phyloP scores from a whole-genome alignment of 2,113 vertebrate genomes.

The Canis aureus region DNA sequence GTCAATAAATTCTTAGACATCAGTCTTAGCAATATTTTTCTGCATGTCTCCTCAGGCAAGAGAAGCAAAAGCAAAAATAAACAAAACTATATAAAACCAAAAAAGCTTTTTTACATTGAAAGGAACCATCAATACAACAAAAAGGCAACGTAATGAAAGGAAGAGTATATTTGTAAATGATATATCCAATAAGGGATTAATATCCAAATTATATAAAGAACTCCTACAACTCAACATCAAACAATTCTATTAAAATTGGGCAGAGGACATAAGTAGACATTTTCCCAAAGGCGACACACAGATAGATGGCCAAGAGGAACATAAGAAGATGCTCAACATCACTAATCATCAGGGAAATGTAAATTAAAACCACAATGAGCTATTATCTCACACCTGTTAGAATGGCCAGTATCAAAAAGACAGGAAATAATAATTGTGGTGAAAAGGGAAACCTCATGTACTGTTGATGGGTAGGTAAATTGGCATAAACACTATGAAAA shows the following conservation, averaged over 20 bases:
- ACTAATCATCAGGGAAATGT: too few relatives aligned
- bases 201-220: background rate
- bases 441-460: too few relatives aligned
- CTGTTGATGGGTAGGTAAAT: too few relatives aligned
- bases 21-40: background rate
- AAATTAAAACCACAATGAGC: too few relatives aligned
- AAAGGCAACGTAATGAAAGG: background rate
- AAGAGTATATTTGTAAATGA: background rate
- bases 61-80: background rate
- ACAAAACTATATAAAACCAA: background rate
- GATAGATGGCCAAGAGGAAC: background rate
- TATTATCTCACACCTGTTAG: too few relatives aligned
- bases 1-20: background rate
- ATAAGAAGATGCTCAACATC: too few relatives aligned
- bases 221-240: background rate
- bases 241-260: background rate
- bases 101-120: background rate
- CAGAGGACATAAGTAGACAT: background rate
- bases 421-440: too few relatives aligned
- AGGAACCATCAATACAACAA: background rate
- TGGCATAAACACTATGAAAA: too few relatives aligned
- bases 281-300: background rate
- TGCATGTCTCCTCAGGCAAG: background rate
- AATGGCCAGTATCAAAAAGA: too few relatives aligned
- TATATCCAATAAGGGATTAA: background rate